Percentiles rank a stretch among this genome's conserved stretches.
Evolutionary conservation across 2,797 vertebrate species (phyloP).

Genomic region (Decapterus maruadsi): DNA sequence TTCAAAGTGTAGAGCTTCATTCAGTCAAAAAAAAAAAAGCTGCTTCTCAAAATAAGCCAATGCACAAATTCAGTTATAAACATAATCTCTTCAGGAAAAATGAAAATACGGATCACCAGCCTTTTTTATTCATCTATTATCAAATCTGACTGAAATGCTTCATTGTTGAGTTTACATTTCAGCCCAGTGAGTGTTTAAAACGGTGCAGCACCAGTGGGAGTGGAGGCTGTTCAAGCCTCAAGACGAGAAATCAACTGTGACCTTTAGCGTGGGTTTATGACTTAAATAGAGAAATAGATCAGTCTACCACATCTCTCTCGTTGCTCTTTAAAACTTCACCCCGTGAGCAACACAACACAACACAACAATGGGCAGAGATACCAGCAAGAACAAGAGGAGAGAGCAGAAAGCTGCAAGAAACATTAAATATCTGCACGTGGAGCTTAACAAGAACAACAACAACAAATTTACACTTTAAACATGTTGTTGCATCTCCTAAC

Average conservation of each 20-base stretch:
- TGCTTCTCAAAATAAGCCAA: neutral
- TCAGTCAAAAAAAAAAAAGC: too few species aligned
- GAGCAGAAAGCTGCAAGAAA: neutral
- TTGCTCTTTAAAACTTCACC: neutral
- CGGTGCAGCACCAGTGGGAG: neutral
- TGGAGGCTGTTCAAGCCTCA: neutral
- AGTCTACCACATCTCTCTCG: neutral
- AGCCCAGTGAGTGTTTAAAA: neutral
- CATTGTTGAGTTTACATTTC: neutral
- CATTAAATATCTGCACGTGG: neutral
- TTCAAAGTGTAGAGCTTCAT: neutral
- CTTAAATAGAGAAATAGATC: neutral
- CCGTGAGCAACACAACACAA: too few species aligned
- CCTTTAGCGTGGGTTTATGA: conserved; percentile 22
- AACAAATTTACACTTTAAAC: conserved; percentile 12
- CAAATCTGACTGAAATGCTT: neutral
- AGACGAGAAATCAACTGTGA: conserved; percentile 15
- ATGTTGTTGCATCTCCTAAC: conserved; percentile 10
- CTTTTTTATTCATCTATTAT: neutral
- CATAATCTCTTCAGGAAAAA: too few species aligned
- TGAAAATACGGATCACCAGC: neutral
- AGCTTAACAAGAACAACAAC: too few species aligned
- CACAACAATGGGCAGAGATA: neutral
- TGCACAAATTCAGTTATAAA: neutral
- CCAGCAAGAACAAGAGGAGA: neutral